Conservation (phyloP, 1,140 invertebrate genomes). For the Batillaria attramentaria region DNA sequence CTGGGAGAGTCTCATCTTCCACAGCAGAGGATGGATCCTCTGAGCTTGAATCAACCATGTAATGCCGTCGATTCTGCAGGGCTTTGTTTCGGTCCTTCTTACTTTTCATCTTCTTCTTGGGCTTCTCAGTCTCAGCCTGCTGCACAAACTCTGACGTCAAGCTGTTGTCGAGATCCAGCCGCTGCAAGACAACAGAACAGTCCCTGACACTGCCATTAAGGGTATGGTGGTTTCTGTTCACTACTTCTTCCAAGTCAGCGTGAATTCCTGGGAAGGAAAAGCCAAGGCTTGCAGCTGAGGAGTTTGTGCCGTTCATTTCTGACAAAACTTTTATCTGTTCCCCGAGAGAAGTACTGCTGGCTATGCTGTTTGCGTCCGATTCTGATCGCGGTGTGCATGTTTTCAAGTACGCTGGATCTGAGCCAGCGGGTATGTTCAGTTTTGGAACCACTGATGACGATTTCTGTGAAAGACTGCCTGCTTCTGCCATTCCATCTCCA, state of each 20-base stretch:
- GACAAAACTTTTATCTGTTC: conserved; percentile 44
- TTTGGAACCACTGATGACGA: too few species aligned
- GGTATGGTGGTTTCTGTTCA: too few species aligned
- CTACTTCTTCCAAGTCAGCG: too few species aligned
- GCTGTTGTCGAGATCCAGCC: conserved; percentile 4
- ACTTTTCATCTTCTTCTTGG: conserved; percentile 41
- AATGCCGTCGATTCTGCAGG: conserved; percentile 40
- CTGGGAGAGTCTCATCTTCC: conserved; percentile 23
- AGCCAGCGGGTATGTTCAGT: too few species aligned
- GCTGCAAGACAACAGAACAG: conserved; percentile 5
- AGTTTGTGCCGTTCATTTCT: conserved; percentile 22
- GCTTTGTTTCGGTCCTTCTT: conserved; percentile 49
- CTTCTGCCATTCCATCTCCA: too few species aligned
- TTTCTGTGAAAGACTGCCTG: too few species aligned
- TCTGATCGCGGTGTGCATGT: conserved; percentile 28
- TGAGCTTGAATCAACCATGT: conserved; percentile 44
- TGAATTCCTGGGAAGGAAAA: too few species aligned
- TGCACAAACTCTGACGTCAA: neutral
- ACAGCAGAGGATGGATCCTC: conserved; percentile 39
- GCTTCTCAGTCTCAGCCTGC: neutral
- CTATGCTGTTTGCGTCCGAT: conserved; percentile 43
- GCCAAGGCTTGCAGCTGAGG: neutral
- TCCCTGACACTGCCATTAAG: too few species aligned
- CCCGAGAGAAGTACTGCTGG: conserved; percentile 43
- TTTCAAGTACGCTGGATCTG: neutral